These are phyloP conservation scores for Luperina testacea DNA, from an alignment of 2,888 invertebrate species.

Conservation along the genomic window DNA sequence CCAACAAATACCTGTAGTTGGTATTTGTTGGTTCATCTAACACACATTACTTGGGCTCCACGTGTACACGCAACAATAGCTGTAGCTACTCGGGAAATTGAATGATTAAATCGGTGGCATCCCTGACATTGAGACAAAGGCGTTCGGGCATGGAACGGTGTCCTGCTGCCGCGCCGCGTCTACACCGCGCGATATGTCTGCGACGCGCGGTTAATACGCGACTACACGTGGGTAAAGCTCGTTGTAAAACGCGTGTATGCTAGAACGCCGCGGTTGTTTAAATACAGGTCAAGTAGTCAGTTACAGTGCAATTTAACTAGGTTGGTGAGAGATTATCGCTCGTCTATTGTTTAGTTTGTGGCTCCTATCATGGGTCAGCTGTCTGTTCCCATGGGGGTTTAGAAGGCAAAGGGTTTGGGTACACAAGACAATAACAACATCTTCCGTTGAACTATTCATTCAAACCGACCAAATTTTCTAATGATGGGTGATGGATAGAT, in stretches of 20 bases:
- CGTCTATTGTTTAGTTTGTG: constrained; percentile 10
- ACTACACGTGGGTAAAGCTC: neutral
- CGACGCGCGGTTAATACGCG: neutral
- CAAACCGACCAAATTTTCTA: neutral
- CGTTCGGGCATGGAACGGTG: neutral
- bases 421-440: neutral
- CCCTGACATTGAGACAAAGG: constrained; percentile 30
- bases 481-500: neutral
- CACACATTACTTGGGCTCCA: neutral
- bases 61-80: neutral
- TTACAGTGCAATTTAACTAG: neutral
- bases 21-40: no score
- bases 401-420: neutral
- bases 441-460: neutral
- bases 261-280: neutral
- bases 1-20: neutral
- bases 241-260: neutral
- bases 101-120: constrained; percentile 22
- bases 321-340: neutral
- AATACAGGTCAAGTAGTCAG: neutral
- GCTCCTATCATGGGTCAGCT: neutral
- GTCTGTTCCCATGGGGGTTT: neutral
- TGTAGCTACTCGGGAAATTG: constrained; percentile 11
- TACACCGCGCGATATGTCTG: neutral
- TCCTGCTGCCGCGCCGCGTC: neutral